phyloP scores from a whole-genome alignment of 2,888 invertebrate species.

The Hydraecia micacea region DNA sequence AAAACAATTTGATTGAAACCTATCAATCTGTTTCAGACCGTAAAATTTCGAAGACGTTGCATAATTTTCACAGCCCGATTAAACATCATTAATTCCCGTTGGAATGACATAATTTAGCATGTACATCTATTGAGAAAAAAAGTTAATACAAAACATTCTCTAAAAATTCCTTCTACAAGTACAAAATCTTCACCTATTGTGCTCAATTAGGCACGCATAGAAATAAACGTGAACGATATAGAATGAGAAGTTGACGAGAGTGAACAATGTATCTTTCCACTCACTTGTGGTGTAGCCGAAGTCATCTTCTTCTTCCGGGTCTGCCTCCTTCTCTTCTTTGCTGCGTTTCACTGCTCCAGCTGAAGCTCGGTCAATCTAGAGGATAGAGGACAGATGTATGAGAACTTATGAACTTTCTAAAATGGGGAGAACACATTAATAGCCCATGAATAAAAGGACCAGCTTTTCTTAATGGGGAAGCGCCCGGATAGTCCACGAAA shows the following conservation, averaged over 20 bases:
- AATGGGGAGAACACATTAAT: neutral
- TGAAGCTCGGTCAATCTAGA: conserved; percentile 96
- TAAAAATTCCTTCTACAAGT: neutral
- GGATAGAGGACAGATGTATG: conserved; percentile 28
- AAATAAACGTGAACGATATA: conserved; percentile 86
- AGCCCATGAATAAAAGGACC: neutral
- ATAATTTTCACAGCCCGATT: neutral
- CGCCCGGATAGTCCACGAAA: too few species aligned
- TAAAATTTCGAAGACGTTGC: neutral
- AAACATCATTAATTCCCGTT: neutral
- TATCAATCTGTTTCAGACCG: neutral
- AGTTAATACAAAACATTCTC: neutral
- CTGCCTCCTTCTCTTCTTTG: conserved; percentile 94
- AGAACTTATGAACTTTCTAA: neutral
- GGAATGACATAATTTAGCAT: neutral
- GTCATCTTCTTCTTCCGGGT: conserved; percentile 96
- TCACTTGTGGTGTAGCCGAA: conserved; percentile 98
- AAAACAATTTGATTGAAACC: neutral
- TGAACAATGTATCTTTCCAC: conserved; percentile 91
- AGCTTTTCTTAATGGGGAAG: neutral
- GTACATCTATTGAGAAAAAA: neutral
- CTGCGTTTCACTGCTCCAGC: conserved; percentile 95
- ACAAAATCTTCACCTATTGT: conserved; percentile 64
- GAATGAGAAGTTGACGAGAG: conserved; percentile 82
- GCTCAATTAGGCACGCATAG: conserved; percentile 83